Conservation (phyloP, 2,888 invertebrate species). For the Ectropis crepuscularia region DNA sequence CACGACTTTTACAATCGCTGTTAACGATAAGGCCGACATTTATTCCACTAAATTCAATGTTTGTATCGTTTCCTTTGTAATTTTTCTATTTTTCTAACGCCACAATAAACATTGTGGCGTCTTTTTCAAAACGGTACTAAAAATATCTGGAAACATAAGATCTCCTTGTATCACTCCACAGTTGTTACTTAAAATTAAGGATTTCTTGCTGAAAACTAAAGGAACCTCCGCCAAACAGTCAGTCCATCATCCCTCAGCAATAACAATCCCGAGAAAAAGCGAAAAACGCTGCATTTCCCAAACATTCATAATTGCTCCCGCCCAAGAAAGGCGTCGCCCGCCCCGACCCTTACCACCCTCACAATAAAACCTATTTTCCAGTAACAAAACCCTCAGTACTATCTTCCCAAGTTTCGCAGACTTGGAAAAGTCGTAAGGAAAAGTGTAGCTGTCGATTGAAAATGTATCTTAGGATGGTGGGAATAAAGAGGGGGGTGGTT, state of each 20-base stretch:
- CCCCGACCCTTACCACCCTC: conserved; percentile 55
- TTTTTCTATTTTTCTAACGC: no score
- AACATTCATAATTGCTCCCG: conserved; percentile 76
- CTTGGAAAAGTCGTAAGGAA: conserved; percentile 77
- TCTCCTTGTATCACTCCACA: no score
- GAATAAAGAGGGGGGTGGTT: conserved; percentile 43
- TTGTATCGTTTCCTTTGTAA: no score
- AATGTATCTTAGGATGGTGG: conserved; percentile 54
- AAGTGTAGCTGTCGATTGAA: conserved; percentile 58
- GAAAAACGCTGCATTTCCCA: conserved; percentile 66
- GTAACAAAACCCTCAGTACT: conserved; percentile 57
- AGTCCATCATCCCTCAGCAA: conserved; percentile 37
- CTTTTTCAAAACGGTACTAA: no score
- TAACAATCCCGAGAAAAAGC: conserved; percentile 57
- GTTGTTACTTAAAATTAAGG: no score
- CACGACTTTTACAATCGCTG: no score
- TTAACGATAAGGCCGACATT: no score
- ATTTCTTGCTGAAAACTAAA: neutral
- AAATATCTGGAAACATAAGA: no score
- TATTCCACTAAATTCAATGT: no score
- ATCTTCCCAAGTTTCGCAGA: conserved; percentile 71
- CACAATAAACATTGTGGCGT: neutral
- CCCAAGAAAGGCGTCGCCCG: conserved; percentile 75
- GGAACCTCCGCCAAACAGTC: conserved; percentile 7
- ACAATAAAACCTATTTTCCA: conserved; percentile 69